Conservation (phyloP, 2,888 invertebrate genomes). For the Branchipolynoe longqiensis region DNA sequence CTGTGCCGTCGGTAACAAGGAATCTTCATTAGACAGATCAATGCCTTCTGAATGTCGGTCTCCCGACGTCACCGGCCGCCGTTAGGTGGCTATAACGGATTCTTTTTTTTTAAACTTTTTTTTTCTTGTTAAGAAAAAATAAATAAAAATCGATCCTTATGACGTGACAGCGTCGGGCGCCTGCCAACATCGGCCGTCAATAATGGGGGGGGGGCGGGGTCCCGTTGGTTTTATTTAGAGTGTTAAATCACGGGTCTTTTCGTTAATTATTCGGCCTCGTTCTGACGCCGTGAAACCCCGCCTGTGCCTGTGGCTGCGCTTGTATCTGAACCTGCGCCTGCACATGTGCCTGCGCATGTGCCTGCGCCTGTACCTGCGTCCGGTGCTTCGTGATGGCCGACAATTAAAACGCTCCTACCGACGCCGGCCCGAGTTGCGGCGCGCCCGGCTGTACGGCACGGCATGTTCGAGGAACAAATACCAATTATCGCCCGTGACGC, state of each 20-base stretch:
- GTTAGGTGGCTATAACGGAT: too few relatives aligned
- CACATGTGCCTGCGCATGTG: neutral
- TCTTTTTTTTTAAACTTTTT: too few relatives aligned
- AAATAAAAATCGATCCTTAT: slow-evolving; percentile 54
- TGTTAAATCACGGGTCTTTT: slow-evolving; percentile 55
- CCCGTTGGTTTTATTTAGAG: slow-evolving; percentile 39
- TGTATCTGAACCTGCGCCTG: neutral
- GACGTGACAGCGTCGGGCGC: slow-evolving; percentile 31
- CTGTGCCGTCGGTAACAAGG: slow-evolving; percentile 49
- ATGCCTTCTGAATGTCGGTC: slow-evolving; percentile 10
- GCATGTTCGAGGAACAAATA: slow-evolving; percentile 50
- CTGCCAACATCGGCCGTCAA: slow-evolving; percentile 20
- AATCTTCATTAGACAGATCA: slow-evolving; percentile 52
- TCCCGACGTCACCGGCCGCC: too few relatives aligned
- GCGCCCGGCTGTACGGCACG: too few relatives aligned
- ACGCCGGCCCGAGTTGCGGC: neutral
- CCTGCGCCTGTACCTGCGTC: neutral
- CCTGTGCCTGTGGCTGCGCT: neutral
- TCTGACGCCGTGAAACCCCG: neutral
- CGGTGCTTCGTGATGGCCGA: slow-evolving; percentile 35
- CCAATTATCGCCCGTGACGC: slow-evolving; percentile 45
- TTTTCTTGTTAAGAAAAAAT: too few relatives aligned
- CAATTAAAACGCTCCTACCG: slow-evolving; percentile 49
- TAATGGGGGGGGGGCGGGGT: too few relatives aligned
- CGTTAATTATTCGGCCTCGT: slow-evolving; percentile 38